A percentile compares a stretch with the other conserved stretches of the same genome.
These are phyloP conservation scores for Leptinotarsa rubiginosa DNA, from an alignment of 2,888 invertebrate species.

Conservation along the genomic window DNA sequence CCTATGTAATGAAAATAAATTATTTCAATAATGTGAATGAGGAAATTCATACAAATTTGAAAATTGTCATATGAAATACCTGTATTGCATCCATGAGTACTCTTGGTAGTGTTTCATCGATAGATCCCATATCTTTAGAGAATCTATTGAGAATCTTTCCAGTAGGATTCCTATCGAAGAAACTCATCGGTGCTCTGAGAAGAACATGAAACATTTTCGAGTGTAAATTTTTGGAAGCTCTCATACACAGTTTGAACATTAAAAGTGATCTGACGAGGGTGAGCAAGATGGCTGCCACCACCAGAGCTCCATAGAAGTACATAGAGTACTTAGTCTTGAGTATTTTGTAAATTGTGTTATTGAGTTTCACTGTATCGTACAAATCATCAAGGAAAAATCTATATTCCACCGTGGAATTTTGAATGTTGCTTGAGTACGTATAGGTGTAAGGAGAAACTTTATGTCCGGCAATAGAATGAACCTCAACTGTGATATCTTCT, in stretches of 20 bases:
- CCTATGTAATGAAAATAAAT: too few relatives aligned
- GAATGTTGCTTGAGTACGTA: not conserved
- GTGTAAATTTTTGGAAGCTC: constrained; percentile 81
- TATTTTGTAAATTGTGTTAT: not conserved
- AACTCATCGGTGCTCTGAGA: constrained; percentile 69
- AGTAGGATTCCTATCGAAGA: constrained; percentile 87
- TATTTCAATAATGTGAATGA: too few relatives aligned
- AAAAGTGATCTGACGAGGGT: constrained; percentile 74
- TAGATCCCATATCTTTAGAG: constrained; percentile 84
- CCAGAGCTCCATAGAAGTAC: constrained; percentile 70
- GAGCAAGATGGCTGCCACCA: constrained; percentile 70
- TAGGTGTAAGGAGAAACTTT: not conserved
- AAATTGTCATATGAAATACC: constrained; percentile 60
- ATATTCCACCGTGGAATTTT: constrained; percentile 63
- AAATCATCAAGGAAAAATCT: constrained; percentile 8
- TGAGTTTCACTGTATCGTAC: constrained; percentile 16
- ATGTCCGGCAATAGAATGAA: not conserved
- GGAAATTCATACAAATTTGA: too few relatives aligned
- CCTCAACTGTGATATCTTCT: not conserved
- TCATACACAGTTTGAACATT: constrained; percentile 80
- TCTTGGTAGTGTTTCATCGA: constrained; percentile 80
- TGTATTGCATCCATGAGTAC: constrained; percentile 73
- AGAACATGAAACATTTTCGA: constrained; percentile 81
- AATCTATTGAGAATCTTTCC: constrained; percentile 84
- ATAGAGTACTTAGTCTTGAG: constrained; percentile 49